Conservation (phyloP, 53 echinoderm and acorn worm species). For the Luidia sarsii region DNA sequence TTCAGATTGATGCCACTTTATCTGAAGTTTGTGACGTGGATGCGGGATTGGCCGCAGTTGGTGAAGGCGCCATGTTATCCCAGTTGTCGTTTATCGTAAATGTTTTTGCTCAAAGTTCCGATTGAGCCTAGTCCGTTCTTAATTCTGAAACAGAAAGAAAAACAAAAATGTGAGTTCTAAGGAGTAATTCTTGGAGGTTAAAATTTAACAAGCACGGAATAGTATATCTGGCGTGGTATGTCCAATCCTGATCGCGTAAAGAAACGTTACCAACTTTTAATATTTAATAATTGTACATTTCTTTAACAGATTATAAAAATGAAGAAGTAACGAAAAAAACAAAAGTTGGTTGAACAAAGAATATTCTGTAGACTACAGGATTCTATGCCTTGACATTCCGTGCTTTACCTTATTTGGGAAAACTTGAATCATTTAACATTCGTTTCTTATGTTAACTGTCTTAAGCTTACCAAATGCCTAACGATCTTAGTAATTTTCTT, state of each 20-base stretch:
- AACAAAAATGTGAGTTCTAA: too few species aligned
- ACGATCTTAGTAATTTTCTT: too few species aligned
- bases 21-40: too few species aligned
- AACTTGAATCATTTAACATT: too few species aligned
- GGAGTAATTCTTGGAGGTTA: background rate
- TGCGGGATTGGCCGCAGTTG: too few species aligned
- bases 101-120: slow-evolving; percentile 57
- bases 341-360: slow-evolving; percentile 6
- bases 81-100: slow-evolving; percentile 42
- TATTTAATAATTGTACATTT: slow-evolving; percentile 48
- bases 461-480: too few species aligned
- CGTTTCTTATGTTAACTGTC: too few species aligned
- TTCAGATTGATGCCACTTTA: too few species aligned
- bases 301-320: slow-evolving; percentile 15
- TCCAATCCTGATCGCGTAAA: slow-evolving; percentile 12
- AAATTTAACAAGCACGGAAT: slow-evolving; percentile 27
- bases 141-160: too few species aligned
- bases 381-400: slow-evolving; percentile 45
- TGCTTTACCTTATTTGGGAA: slow-evolving; percentile 26
- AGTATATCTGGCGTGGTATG: background rate
- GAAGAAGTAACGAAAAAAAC: background rate
- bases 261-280: slow-evolving; percentile 23
- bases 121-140: slow-evolving; percentile 44
- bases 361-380: background rate
- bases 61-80: slow-evolving; percentile 10